Evolutionary conservation across 2,888 invertebrate species (phyloP), one percentile per base, ranked within the genome.

Genomic region (Alviniconcha strummeri): DNA sequence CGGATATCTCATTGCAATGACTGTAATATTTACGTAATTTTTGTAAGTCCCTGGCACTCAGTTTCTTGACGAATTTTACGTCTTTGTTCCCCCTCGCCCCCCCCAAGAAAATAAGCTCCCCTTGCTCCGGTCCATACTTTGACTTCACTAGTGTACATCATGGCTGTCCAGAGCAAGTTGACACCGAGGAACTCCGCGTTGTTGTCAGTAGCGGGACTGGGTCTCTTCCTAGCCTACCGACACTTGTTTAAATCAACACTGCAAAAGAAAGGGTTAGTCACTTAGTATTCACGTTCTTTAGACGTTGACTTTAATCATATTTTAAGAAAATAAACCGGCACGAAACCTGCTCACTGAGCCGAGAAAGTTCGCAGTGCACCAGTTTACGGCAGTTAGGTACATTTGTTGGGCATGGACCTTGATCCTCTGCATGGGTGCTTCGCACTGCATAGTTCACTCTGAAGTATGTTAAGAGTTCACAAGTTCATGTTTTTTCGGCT

Each of bases 121-220:
- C 9, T 13, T 60, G 60, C 13, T 60, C 60, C 78, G 78, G 52
- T 78, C 64, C 78, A 78, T 52, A 17, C 0, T 64, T 15, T 78
- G 5, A 52, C 6, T 15, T 4, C 5, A 78, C 60, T 60, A 78
- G 17, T 64, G 78, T 64, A 36, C 84, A 89, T 88, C 84, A 91
- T 91, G 91, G 91, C 90, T 85, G 90, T 89, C 77, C 87, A 89
- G 19, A 91, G 91, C 84, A 91, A 91, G 85, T 82, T 91, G 78
- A 90, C 92, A 81, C 89, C 92, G 5, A 86, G 89, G 84, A 91
- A 91, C 83, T 90, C 92, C 19, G 91, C 92, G n/a, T 82, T 91
- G n/a, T 86, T 89, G 5, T 91, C 91, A 8, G 90, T 90, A 13
- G 88, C 86, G 8, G 89, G 88, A 15, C 89, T 91, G 72, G 91